Base-by-base conservation (phyloP, 2,888 invertebrate species). In the Stenchaetothrips biformis region DNA sequence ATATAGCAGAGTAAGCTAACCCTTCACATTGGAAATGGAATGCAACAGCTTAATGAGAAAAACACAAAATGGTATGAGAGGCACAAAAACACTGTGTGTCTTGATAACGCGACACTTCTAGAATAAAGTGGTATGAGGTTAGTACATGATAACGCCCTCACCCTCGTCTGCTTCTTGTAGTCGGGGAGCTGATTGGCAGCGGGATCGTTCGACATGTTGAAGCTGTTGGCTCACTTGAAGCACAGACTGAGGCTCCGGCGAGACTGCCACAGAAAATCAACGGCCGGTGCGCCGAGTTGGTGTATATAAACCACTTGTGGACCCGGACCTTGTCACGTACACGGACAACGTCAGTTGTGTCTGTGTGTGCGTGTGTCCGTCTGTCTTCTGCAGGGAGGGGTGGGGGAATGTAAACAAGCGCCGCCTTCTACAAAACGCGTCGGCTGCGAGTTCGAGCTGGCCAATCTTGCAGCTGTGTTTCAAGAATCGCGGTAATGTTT, bases 281-380 rank as follows among this genome's bases (percentile, higher is more conserved):
- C 21, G 67, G 25, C 67, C 67, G 67, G 67, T 25, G 21, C 8
- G 21, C 25, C 67, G 11, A 11, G 9, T 74, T 21, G 6, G 21
- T 25, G 67, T 74, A 74, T 74, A 74, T 74, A 74, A 74, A 74
- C 67, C 67, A 74, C 67, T 74, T 74, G 67, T 74, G 25, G 21
- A 8, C 67, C 59, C 59, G 13, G 59, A 13, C 59, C 37, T 37
- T 37, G 37, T 37, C 37, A 37, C 37, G 37, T 1, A 37, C 37
- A 37, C 37, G 37, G 37, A 37, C 37, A 4, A 37, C 37, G 37
- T 2, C 37, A 37, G 37, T 6, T 21, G 62, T 8, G 21, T 21
- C 7, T 67, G n/a, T 74, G 67, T 74, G 25, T 53, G 67, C 13
- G 13, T 53, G 9, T 74, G 67, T 74, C 67, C 21, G 67, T 74